These are phyloP conservation scores for Thalpophila matura DNA, from an alignment of 2,888 invertebrate genomes.

Conservation along the genomic window DNA sequence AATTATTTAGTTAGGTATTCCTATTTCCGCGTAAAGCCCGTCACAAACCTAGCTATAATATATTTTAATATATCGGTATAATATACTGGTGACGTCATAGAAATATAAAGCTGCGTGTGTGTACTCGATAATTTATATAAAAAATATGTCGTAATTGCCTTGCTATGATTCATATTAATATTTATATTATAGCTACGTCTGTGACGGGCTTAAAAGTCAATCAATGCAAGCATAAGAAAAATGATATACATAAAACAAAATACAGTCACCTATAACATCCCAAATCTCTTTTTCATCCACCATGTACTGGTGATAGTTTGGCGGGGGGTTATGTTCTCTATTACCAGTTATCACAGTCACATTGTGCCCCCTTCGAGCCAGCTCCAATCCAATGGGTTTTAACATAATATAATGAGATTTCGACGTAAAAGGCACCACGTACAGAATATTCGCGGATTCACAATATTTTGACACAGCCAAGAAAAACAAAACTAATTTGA, in stretches of 20 bases:
- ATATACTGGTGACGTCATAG: too few relatives aligned
- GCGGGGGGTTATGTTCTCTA: constrained; percentile 74
- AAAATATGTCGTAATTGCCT: too few relatives aligned
- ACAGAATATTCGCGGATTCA: constrained; percentile 83
- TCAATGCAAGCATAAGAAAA: too few relatives aligned
- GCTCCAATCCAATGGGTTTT: constrained; percentile 84
- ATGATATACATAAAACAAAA: neutral
- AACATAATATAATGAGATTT: constrained; percentile 87
- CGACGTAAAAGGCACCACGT: constrained; percentile 85
- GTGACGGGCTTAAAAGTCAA: too few relatives aligned
- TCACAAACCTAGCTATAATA: too few relatives aligned
- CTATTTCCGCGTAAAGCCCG: too few relatives aligned
- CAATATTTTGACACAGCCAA: constrained; percentile 49
- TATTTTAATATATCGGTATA: too few relatives aligned
- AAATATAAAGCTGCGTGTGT: too few relatives aligned
- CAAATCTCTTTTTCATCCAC: constrained; percentile 81
- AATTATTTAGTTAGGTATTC: too few relatives aligned
- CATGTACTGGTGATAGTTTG: constrained; percentile 81
- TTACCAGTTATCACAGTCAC: constrained; percentile 86
- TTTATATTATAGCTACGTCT: too few relatives aligned
- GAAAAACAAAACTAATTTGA: constrained; percentile 49
- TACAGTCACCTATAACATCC: constrained; percentile 78
- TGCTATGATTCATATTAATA: too few relatives aligned
- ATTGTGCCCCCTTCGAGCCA: constrained; percentile 88
- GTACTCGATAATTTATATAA: too few relatives aligned